These are phyloP conservation scores for Sebastes kiyomatsui DNA, from an alignment of 2,797 vertebrate species.

Conservation along the genomic window DNA sequence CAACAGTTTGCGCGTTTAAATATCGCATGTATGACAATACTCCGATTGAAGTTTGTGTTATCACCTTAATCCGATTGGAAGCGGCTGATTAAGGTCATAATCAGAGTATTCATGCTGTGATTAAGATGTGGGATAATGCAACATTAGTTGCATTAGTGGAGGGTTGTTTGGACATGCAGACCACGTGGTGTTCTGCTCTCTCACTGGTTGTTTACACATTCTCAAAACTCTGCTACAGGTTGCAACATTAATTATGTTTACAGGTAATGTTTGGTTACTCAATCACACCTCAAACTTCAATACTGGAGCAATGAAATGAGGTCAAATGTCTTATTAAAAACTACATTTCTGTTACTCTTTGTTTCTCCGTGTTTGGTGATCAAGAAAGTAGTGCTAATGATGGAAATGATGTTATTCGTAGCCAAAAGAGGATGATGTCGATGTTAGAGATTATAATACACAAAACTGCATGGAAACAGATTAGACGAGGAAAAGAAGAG, in stretches of 20 bases:
- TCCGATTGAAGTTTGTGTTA: constrained; percentile 17
- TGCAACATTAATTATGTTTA: neutral
- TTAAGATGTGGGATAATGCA: constrained; percentile 13
- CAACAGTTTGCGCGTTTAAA: constrained; percentile 12
- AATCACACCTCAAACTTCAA: neutral
- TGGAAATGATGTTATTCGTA: neutral
- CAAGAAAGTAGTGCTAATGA: neutral
- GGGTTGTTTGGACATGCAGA: constrained; percentile 14
- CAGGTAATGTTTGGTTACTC: neutral
- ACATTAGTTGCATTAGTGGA: neutral
- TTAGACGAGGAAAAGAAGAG: neutral
- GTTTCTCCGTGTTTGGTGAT: neutral
- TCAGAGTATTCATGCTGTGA: constrained; percentile 40
- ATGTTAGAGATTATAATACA: neutral
- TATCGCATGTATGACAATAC: constrained; percentile 21
- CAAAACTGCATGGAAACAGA: neutral
- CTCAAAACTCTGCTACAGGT: neutral
- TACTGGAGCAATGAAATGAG: neutral
- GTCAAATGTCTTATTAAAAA: neutral
- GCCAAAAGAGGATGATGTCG: constrained; percentile 3
- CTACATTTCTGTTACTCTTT: neutral
- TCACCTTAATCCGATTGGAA: constrained; percentile 23
- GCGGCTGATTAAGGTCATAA: constrained; percentile 44
- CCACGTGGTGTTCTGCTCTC: neutral
- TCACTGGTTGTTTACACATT: neutral